Evolutionary conservation across 2,888 invertebrate species (phyloP), one percentile per base, ranked within the genome.

Genomic region (Sphaerophoria taeniata): DNA sequence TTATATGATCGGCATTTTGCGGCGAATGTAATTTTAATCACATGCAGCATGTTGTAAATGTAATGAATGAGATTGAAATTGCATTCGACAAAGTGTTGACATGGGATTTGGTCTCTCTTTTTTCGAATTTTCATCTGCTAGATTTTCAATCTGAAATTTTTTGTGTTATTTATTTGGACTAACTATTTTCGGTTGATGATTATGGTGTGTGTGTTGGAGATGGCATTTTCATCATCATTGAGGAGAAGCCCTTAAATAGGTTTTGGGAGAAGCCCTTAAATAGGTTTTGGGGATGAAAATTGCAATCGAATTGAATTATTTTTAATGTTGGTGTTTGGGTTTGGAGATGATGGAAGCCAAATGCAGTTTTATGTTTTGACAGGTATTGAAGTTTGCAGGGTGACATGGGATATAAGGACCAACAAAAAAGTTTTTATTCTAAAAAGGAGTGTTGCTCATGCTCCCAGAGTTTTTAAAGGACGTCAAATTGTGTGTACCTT

Each of bases 11-110:
- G 39, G 63, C 65, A 58, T 65, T 16, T 77, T 39, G 58, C 53
- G 34, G 24, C 53, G 53, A 39, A 53, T 67, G 67, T 67, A 67
- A 67, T 67, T 71, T 73, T 70, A 74, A 81, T 81, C 76, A 55
- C 75, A 76, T 71, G 71, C 65, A 81, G 39, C 60, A 55, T 11
- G 67, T 39, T 77, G 75, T 24, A 24, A 24, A 24, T 24, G 24
- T 84, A 84, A 84, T 84, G 79, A 84, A 85, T 85, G 76, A 53
- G 73, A 76, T 85, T 61, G 76, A 81, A 81, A 81, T 85, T 81
- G 80, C 69, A 84, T 80, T 63, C 80, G 75, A 61, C n/a, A 80
- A 75, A 69, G 24, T 84, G 75, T 49, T 61, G 71, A 49, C 65
- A 65, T 71, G 36, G 43, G 31, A 4, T 56, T 36, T 9, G 12